Evolutionary conservation across 1,140 invertebrate genomes (phyloP), one percentile per base, ranked within the genome.

Genomic region (Eciton burchellii): DNA sequence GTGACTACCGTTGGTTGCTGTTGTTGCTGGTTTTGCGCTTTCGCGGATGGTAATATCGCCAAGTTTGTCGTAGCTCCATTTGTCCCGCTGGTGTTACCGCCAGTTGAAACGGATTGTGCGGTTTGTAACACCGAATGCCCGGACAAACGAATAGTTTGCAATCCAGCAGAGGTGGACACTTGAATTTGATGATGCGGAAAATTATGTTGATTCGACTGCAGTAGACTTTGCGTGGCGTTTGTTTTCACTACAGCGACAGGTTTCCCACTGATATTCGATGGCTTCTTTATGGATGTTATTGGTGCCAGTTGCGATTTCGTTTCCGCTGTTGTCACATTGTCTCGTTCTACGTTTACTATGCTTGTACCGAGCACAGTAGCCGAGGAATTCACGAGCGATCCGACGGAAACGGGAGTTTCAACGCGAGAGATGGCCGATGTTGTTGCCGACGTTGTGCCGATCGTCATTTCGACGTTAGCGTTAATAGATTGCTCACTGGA

Each of bases 61-160:
- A 93, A 83, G 65, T 89, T 94, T 0, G 89, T 74, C 1, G 84
- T 82, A n/a, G 91, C 87, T 52, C 86, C 93, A 1, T 79, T 79
- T 12, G 66, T 9, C 0, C 89, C 76, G 0, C 82, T 83, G 8
- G 86, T 65, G 24, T 54, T 70, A 5, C 85, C 76, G 6, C 83
- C 89, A 5, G 89, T 86, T 5, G 89, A 85, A 1, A 91, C 84
- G 0, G 90, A 88, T 6, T 88, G 93, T 2, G 91, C 90, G 6
- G 94, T 93, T 35, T 94, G 94, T 1, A 94, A 74, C 0, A 94
- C 93, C 1, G 94, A 94, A 63, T 94, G 94, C 16, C 94, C 94
- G 3, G 94, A 94, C n/a, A 95, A 83, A 60, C 94, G 91, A 56
- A 95, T 95, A 0, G 94, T 95, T 81, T 95, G 95, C 14, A 95